These are phyloP conservation scores for Oncorhynchus clarkii DNA, from an alignment of 2,113 vertebrate genomes.

Conservation along the genomic window DNA sequence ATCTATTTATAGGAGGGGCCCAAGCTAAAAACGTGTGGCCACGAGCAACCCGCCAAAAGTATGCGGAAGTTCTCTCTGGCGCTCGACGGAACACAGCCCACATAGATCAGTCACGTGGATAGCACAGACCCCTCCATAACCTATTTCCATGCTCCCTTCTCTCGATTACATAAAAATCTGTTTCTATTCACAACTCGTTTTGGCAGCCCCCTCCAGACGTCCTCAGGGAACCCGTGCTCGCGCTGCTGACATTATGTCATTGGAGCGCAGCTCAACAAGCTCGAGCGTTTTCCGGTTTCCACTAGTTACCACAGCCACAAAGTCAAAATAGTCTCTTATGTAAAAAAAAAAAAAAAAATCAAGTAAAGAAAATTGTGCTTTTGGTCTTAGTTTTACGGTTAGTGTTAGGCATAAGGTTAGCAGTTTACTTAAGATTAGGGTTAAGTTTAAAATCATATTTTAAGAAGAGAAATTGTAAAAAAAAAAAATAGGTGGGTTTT, in stretches of 20 bases:
- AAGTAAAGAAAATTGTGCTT: neutral
- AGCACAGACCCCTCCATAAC: neutral
- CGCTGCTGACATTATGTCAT: slow-evolving; percentile 10
- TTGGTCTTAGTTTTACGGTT: too few relatives aligned
- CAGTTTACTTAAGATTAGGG: too few relatives aligned
- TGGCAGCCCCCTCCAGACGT: slow-evolving; percentile 27
- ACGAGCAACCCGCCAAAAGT: too few relatives aligned
- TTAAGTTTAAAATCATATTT: too few relatives aligned
- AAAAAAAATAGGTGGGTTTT: too few relatives aligned
- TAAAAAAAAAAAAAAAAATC: too few relatives aligned
- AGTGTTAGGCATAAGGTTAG: too few relatives aligned
- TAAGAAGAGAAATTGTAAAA: too few relatives aligned
- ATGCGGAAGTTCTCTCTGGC: neutral
- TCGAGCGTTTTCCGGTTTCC: too few relatives aligned
- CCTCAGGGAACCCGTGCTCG: slow-evolving; percentile 26
- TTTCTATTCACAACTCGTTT: slow-evolving; percentile 9
- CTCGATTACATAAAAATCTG: neutral
- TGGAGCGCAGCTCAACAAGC: neutral
- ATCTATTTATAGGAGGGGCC: too few relatives aligned
- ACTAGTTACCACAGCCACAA: too few relatives aligned
- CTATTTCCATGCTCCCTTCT: neutral
- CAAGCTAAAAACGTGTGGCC: neutral
- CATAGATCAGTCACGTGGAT: neutral
- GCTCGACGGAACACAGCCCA: neutral
- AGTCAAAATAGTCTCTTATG: too few relatives aligned